phyloP scores from a whole-genome alignment of 2,888 invertebrate species.

The Leucophenga montana region DNA sequence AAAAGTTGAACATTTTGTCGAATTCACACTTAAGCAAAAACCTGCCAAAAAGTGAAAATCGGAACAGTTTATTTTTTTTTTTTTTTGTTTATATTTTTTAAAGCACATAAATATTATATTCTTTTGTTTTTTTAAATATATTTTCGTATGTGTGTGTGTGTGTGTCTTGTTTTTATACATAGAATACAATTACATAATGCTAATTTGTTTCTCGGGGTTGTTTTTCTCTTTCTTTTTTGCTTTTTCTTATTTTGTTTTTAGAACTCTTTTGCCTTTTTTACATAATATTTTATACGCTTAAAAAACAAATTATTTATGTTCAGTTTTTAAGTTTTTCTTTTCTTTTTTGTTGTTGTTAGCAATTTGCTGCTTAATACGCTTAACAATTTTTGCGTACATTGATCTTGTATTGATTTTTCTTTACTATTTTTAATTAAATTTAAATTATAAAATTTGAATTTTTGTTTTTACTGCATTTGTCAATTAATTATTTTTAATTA shows the following conservation, averaged over 20 bases:
- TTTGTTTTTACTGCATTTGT: too few relatives aligned
- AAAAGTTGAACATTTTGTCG: too few relatives aligned
- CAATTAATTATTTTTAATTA: too few relatives aligned
- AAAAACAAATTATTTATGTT: not conserved
- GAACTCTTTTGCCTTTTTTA: conserved; percentile 43
- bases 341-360: not conserved
- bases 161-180: conserved; percentile 35
- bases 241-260: conserved; percentile 21
- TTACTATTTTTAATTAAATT: not conserved
- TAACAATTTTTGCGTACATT: conserved; percentile 36
- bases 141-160: conserved; percentile 35
- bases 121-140: not conserved
- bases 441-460: too few relatives aligned
- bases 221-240: not conserved
- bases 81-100: not conserved
- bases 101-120: conserved; percentile 2
- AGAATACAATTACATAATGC: not conserved
- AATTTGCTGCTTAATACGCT: conserved; percentile 39
- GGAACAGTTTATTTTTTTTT: too few relatives aligned
- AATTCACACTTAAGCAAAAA: too few relatives aligned
- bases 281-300: conserved; percentile 18
- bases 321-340: too few relatives aligned
- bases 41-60: too few relatives aligned
- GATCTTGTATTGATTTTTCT: conserved; percentile 40
- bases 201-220: conserved; percentile 24